These are phyloP conservation scores for Garrulus glandarius DNA, from an alignment of 2,797 vertebrate species.

Conservation along the genomic window DNA sequence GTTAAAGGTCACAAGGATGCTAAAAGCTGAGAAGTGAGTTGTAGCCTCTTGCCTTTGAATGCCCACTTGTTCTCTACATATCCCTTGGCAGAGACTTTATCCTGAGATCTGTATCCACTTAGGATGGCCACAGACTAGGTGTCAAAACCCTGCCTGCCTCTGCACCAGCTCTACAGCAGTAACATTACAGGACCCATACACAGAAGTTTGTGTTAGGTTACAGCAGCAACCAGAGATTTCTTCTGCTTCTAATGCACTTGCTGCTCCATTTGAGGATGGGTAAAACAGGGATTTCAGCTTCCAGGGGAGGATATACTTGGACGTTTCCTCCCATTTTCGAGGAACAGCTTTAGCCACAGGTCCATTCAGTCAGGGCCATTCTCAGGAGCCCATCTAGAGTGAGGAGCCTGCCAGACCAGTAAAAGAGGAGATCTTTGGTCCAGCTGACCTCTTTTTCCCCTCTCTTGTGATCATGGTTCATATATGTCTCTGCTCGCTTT, in stretches of 20 bases:
- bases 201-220: background rate
- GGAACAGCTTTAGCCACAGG: background rate
- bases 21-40: background rate
- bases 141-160: background rate
- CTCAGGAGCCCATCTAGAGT: background rate
- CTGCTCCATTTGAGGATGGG: background rate
- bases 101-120: background rate
- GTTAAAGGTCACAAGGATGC: background rate
- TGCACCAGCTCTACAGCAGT: background rate
- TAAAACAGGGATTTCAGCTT: background rate
- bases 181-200: background rate
- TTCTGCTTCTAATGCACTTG: background rate
- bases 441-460: background rate
- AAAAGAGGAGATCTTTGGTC: background rate
- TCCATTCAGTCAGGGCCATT: background rate
- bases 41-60: background rate
- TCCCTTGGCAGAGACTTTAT: background rate
- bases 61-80: background rate
- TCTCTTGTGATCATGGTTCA: background rate
- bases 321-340: background rate
- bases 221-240: background rate
- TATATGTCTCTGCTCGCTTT: accelerated
- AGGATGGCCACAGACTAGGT: background rate
- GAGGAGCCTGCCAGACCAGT: background rate
- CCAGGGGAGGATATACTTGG: background rate